Percentiles rank a stretch among this genome's conserved stretches.
phyloP scores from a whole-genome alignment of 2,113 vertebrate species.

The Campylomormyrus numenius region DNA sequence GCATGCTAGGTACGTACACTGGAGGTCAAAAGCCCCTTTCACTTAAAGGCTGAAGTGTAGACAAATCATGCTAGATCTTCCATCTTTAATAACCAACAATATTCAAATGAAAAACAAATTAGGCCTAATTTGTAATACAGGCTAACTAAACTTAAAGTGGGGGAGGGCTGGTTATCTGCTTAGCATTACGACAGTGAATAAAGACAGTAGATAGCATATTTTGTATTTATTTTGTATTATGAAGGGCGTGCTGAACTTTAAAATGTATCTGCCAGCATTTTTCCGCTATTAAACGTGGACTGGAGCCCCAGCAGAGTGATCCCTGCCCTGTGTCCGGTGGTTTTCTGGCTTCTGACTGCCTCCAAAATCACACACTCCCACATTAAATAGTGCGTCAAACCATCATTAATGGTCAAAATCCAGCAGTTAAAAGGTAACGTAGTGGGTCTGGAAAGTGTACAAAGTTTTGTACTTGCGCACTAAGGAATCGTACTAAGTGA shows the following conservation, averaged over 20 bases:
- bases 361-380: not conserved
- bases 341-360: not conserved
- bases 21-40: not conserved
- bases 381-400: not conserved
- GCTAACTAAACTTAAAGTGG: not conserved
- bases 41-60: not conserved
- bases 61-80: not conserved
- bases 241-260: not conserved
- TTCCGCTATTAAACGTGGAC: not conserved
- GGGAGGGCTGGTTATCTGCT: not conserved
- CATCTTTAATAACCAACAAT: not conserved
- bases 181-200: not conserved
- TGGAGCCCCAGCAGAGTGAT: not conserved
- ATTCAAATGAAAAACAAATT: not conserved
- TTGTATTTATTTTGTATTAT: not conserved
- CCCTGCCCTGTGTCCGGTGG: not conserved
- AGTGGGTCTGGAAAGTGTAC: not conserved
- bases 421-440: not conserved
- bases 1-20: not conserved
- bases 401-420: not conserved
- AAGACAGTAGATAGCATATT: not conserved
- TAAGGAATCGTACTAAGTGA: not conserved
- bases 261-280: not conserved
- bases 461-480: too few relatives aligned
- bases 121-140: not conserved